Conservation (phyloP, 2,888 invertebrate species). For the Sesamia inferens region DNA sequence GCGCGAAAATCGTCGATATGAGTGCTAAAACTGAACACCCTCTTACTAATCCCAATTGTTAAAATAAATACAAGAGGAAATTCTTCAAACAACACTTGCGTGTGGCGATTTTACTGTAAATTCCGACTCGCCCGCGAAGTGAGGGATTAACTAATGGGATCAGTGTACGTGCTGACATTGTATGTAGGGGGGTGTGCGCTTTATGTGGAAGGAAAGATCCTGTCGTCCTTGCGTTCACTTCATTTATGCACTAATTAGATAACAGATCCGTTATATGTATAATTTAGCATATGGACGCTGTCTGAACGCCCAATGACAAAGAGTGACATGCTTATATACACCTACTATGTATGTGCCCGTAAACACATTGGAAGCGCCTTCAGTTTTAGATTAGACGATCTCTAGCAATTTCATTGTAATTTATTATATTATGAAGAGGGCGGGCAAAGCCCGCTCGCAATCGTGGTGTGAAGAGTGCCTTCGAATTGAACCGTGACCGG, state of each 20-base stretch:
- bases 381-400: slow-evolving; percentile 12
- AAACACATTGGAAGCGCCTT: neutral
- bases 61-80: neutral
- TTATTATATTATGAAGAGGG: slow-evolving; percentile 64
- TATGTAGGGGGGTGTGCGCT: neutral
- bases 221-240: neutral
- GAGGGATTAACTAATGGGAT: neutral
- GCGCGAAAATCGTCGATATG: neutral
- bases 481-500: slow-evolving; percentile 67
- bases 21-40: neutral
- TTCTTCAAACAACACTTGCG: neutral
- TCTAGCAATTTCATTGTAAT: slow-evolving; percentile 37
- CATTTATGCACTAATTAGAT: neutral
- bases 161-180: neutral
- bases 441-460: slow-evolving; percentile 65
- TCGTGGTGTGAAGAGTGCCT: slow-evolving; percentile 79
- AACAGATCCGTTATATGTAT: neutral
- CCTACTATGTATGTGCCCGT: neutral
- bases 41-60: neutral
- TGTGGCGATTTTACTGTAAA: neutral
- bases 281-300: neutral
- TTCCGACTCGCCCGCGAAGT: neutral
- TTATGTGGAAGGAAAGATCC: neutral
- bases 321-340: neutral
- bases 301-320: neutral